phyloP scores from a whole-genome alignment of 2,888 invertebrate species.

The Philonicus albiceps region DNA sequence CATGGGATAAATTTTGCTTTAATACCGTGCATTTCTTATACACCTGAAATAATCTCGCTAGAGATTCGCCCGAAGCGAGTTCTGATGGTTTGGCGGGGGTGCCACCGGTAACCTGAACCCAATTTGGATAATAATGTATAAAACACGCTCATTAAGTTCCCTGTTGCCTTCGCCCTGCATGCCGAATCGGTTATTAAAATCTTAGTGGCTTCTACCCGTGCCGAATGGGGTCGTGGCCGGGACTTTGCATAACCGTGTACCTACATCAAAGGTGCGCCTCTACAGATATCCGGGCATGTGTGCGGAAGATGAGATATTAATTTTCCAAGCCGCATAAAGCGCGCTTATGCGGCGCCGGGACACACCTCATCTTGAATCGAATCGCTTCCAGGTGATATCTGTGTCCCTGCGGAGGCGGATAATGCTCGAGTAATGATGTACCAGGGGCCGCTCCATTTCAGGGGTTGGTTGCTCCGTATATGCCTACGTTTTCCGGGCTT shows the following conservation, averaged over 20 bases:
- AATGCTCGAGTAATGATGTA: background rate
- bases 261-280: background rate
- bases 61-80: background rate
- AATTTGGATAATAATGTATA: constrained; percentile 47
- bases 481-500: background rate
- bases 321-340: background rate
- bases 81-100: background rate
- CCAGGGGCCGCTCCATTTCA: background rate
- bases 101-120: constrained; percentile 36
- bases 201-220: constrained; percentile 31
- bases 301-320: background rate
- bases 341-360: background rate
- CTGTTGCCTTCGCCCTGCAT: constrained; percentile 39
- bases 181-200: constrained; percentile 48
- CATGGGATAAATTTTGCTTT: constrained; percentile 44
- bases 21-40: constrained; percentile 39
- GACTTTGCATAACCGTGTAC: background rate
- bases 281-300: background rate
- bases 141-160: constrained; percentile 43
- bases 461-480: background rate
- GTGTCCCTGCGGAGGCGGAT: background rate
- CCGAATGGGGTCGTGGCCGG: background rate
- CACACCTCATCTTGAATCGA: constrained; percentile 19
- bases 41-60: constrained; percentile 5
- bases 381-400: constrained; percentile 11